Evolutionary conservation across 2,888 invertebrate species (phyloP).

Genomic region (Ochropleura plecta): DNA sequence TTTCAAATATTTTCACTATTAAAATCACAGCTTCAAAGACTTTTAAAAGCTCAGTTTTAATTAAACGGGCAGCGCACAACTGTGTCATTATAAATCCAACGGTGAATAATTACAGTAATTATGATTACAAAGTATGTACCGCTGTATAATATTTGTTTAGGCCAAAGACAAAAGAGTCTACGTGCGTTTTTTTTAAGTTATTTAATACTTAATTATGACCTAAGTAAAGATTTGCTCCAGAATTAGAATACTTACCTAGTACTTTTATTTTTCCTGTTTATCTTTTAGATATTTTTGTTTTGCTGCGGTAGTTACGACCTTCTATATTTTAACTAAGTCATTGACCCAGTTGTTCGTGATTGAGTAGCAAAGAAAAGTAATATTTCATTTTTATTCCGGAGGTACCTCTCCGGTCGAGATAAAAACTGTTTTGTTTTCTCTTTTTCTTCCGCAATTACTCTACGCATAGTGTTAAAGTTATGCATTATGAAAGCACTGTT

Average conservation of each 20-base stretch:
- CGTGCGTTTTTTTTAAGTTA: slow-evolving; percentile 35
- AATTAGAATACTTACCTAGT: slow-evolving; percentile 15
- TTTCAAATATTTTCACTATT: slow-evolving; percentile 33
- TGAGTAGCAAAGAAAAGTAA: slow-evolving; percentile 49
- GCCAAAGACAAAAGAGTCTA: slow-evolving; percentile 39
- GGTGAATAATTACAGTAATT: slow-evolving; percentile 58
- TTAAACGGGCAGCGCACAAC: slow-evolving; percentile 39
- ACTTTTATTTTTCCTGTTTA: slow-evolving; percentile 2
- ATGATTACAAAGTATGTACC: slow-evolving; percentile 53
- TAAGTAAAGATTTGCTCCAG: slow-evolving; percentile 23
- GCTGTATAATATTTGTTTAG: slow-evolving; percentile 54
- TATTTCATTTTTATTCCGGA: slow-evolving; percentile 47
- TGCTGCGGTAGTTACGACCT: slow-evolving; percentile 21
- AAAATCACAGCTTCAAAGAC: slow-evolving; percentile 39
- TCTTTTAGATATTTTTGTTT: slow-evolving; percentile 20
- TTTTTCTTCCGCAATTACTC: slow-evolving; percentile 23
- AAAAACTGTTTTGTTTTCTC: slow-evolving; percentile 31
- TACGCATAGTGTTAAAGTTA: slow-evolving; percentile 38
- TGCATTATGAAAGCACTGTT: slow-evolving; percentile 13
- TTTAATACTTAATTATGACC: slow-evolving; percentile 30
- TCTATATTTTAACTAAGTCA: slow-evolving; percentile 30
- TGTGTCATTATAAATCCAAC: slow-evolving; percentile 61
- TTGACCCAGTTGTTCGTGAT: slow-evolving; percentile 50
- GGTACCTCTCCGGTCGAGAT: slow-evolving; percentile 35
- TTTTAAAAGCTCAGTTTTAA: slow-evolving; percentile 42